Percentiles rank a stretch among this genome's conserved stretches.
Evolutionary conservation across 1,140 invertebrate species (phyloP).

Genomic region (Magallana gigas): DNA sequence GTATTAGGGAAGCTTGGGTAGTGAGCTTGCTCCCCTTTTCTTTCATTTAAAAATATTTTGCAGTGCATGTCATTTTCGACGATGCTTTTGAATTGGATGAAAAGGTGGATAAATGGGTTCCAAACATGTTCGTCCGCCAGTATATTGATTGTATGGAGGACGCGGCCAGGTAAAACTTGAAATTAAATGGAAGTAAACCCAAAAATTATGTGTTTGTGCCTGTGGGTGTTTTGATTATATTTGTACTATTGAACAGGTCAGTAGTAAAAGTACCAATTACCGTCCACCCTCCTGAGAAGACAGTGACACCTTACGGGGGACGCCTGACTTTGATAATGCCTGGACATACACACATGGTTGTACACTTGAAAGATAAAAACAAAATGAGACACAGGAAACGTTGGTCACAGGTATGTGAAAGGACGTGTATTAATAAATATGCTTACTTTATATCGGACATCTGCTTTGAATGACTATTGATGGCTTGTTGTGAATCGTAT

Average conservation of each 20-base stretch:
- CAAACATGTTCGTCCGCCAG: slow-evolving; percentile 98
- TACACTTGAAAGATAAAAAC: slow-evolving; percentile 78
- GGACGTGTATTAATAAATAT: too few relatives aligned
- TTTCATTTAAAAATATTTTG: slow-evolving; percentile 20
- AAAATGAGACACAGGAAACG: slow-evolving; percentile 79
- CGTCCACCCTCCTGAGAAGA: slow-evolving; percentile 71
- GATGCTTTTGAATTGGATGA: slow-evolving; percentile 97
- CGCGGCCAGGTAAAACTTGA: slow-evolving; percentile 87
- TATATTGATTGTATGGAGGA: slow-evolving; percentile 95
- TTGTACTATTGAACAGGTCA: slow-evolving; percentile 61
- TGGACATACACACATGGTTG: slow-evolving; percentile 76
- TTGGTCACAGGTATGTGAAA: slow-evolving; percentile 78
- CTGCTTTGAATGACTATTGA: neutral
- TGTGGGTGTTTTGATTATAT: too few relatives aligned
- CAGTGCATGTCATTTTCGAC: slow-evolving; percentile 98
- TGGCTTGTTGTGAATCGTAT: neutral
- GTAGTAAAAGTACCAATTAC: slow-evolving; percentile 72
- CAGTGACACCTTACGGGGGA: slow-evolving; percentile 77
- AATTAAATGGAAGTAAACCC: too few relatives aligned
- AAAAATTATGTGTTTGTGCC: too few relatives aligned
- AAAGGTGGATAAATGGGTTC: slow-evolving; percentile 95
- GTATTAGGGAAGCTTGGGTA: too few relatives aligned
- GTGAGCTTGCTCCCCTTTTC: neutral
- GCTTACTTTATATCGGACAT: neutral
- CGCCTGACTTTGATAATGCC: slow-evolving; percentile 77